Percentiles rank a stretch among this genome's conserved stretches.
phyloP scores from a whole-genome alignment of 2,113 vertebrate genomes.

The Alosa alosa region DNA sequence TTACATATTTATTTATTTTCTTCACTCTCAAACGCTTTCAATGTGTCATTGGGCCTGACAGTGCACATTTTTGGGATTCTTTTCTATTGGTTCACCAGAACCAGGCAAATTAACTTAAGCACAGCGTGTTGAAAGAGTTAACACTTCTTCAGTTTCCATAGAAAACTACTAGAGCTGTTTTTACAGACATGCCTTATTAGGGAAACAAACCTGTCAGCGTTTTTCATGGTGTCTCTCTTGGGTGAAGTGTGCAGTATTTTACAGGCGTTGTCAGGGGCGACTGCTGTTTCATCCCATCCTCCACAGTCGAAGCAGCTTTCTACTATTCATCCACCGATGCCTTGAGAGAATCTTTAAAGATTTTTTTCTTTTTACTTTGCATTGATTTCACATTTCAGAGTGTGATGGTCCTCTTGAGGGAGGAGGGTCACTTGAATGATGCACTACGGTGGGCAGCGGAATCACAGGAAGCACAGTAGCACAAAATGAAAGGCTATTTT shows the following conservation, averaged over 20 bases:
- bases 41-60: not conserved
- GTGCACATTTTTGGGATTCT: not conserved
- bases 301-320: too few relatives aligned
- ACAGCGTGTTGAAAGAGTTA: not conserved
- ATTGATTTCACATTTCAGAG: not conserved
- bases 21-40: not conserved
- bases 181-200: not conserved
- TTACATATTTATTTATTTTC: slow-evolving; percentile 23
- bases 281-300: not conserved
- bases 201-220: not conserved
- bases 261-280: not conserved
- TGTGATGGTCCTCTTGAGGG: not conserved
- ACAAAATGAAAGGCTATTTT: not conserved
- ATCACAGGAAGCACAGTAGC: not conserved
- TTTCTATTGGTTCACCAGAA: not conserved
- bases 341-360: not conserved
- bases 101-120: not conserved
- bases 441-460: not conserved
- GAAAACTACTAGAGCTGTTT: not conserved
- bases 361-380: not conserved
- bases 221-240: not conserved
- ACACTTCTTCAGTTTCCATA: not conserved
- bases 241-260: not conserved
- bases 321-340: not conserved
- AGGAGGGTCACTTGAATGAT: not conserved